Base-by-base conservation (phyloP, 2,888 invertebrate genomes). In the Hypomecis punctinalis region DNA sequence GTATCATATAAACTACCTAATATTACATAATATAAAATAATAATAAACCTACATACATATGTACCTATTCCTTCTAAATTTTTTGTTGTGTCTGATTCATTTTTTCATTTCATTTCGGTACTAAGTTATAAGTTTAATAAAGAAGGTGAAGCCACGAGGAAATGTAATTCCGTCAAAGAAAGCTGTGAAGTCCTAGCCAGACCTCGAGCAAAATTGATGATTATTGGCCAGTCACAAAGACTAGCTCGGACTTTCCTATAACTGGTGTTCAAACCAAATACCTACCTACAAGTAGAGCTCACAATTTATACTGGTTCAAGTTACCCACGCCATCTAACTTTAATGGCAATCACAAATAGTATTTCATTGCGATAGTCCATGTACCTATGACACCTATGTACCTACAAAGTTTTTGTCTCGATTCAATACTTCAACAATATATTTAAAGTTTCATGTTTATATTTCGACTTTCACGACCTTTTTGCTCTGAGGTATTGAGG, bases 181-280 rank as follows among this genome's bases (percentile, higher is more conserved):
- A 71, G 69, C 72, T 71, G 67, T 69, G 45, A 72, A 78, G 75
- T 76, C 76, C 69, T 64, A 62, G 71, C 61, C 74, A 74, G 75
- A 73, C 68, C 71, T 74, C 69, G 52, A 66, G 70, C 74, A 71
- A 77, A 79, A 81, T 81, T 77, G 78, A 81, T 82, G 76, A 75
- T 76, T 77, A 79, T 79, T 78, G 73, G 73, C 69, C 57, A 61
- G 67, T 68, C 51, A 56, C 54, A 57, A 66, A 72, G 64, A 56
- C 58, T 61, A 35, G 65, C 46, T 39, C 66, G 56, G 33, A 67
- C 66, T 69, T 62, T 61, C 57, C 66, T 47, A 51, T 66, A 74
- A 76, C 71, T 67, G 69, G 40, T 53, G 47, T 42, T 61, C 9
- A 40, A 51, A 46, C 40, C 43, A 35, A 48, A 35, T 23, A 23